A percentile compares a stretch with the other conserved stretches of the same genome.
phyloP scores from a whole-genome alignment of 2,113 vertebrate species.

The Eira barbara region DNA sequence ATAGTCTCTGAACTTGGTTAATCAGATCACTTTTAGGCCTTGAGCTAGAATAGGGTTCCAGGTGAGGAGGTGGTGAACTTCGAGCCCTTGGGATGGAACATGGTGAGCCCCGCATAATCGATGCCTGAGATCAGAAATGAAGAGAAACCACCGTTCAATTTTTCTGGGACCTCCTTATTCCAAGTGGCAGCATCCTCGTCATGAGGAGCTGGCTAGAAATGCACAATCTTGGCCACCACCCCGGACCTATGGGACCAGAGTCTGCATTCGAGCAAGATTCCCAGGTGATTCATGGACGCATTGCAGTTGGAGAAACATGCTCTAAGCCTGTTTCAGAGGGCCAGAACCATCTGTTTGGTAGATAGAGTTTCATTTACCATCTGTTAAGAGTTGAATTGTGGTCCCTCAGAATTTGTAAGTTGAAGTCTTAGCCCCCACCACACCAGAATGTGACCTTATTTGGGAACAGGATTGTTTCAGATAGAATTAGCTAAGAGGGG shows the following conservation, averaged over 20 bases:
- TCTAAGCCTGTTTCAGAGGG: not conserved
- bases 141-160: not conserved
- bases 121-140: not conserved
- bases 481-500: not conserved
- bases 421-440: not conserved
- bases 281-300: fast-evolving
- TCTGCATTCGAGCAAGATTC: not conserved
- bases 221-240: not conserved
- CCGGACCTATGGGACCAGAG: not conserved
- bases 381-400: not conserved
- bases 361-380: not conserved
- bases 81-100: not conserved
- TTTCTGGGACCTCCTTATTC: not conserved
- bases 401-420: not conserved
- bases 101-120: not conserved
- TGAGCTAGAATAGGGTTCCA: not conserved
- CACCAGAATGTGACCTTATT: not conserved
- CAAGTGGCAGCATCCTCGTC: not conserved
- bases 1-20: not conserved
- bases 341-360: not conserved
- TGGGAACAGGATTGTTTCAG: not conserved
- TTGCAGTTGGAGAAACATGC: fast-evolving
- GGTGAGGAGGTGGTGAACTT: not conserved
- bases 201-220: not conserved
- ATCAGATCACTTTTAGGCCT: not conserved